A percentile compares a stretch with the other conserved stretches of the same genome.
Conservation (phyloP, 2,888 invertebrate genomes). For the Ennomos erosarius region DNA sequence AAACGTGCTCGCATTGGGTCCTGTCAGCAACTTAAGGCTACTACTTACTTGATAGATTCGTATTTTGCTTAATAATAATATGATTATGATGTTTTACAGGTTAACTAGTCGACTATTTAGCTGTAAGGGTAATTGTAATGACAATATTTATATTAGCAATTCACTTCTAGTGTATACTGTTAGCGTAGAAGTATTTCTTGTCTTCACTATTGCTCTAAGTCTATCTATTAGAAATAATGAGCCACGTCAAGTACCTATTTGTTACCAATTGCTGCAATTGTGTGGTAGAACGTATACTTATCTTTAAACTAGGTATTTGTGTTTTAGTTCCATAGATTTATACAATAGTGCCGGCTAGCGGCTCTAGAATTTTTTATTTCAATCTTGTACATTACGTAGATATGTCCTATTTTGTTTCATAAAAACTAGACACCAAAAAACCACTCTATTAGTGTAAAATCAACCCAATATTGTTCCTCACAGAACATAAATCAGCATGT, state of each 20-base stretch:
- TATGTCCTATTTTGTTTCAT: constrained; percentile 56
- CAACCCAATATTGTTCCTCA: constrained; percentile 57
- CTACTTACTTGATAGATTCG: neutral
- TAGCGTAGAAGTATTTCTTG: constrained; percentile 60
- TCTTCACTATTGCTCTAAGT: constrained; percentile 63
- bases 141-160: constrained; percentile 45
- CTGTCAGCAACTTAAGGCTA: no score
- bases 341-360: constrained; percentile 75
- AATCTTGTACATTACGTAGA: constrained; percentile 64
- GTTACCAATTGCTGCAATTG: constrained; percentile 68
- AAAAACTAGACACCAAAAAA: constrained; percentile 55
- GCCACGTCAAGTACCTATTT: constrained; percentile 57
- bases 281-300: constrained; percentile 68
- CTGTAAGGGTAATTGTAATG: constrained; percentile 61
- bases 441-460: constrained; percentile 60
- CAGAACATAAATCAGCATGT: constrained; percentile 72
- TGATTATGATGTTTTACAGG: constrained; percentile 73
- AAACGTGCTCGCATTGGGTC: no score
- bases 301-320: constrained; percentile 55
- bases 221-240: constrained; percentile 58
- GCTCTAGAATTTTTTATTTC: constrained; percentile 68
- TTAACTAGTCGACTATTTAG: constrained; percentile 52
- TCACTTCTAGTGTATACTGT: constrained; percentile 54
- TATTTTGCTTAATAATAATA: constrained; percentile 16
- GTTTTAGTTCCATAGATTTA: constrained; percentile 71